Evolutionary conservation across 2,113 vertebrate genomes (phyloP).

Genomic region (Planiliza haematocheilus): DNA sequence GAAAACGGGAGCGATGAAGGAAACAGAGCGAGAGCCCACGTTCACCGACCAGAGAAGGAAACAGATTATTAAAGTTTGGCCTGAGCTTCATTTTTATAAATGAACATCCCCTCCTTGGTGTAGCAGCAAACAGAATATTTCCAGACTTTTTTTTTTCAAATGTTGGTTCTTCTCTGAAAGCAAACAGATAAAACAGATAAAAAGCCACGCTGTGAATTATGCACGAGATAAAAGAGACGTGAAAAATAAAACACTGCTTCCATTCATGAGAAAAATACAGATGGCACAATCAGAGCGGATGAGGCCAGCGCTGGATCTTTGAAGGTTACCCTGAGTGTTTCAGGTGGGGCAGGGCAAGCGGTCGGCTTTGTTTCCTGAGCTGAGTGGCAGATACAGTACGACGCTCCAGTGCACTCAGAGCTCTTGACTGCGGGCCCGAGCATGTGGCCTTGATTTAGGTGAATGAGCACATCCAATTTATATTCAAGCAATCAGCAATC

Average conservation of each 20-base stretch:
- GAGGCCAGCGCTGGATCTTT: constrained; percentile 43
- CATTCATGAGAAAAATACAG: neutral
- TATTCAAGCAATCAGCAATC: constrained; percentile 76
- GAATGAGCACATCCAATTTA: constrained; percentile 76
- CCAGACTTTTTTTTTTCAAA: neutral
- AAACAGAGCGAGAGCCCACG: too few relatives aligned
- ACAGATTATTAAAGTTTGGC: too few relatives aligned
- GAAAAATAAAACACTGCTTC: neutral
- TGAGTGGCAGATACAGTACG: constrained; percentile 72
- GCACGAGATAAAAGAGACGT: neutral
- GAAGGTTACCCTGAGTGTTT: constrained; percentile 67
- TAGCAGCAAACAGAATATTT: neutral
- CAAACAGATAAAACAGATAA: neutral
- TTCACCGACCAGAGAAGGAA: too few relatives aligned
- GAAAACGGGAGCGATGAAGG: too few relatives aligned
- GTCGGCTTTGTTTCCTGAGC: constrained; percentile 55
- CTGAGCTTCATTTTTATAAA: too few relatives aligned
- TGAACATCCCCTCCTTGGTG: too few relatives aligned
- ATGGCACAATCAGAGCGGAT: constrained; percentile 17
- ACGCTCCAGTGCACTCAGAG: constrained; percentile 60
- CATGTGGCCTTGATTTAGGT: constrained; percentile 82
- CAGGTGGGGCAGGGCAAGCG: constrained; percentile 54
- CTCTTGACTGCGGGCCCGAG: constrained; percentile 63
- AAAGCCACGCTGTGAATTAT: neutral
- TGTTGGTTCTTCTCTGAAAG: neutral